These are phyloP conservation scores for Aphelenchoides fujianensis DNA, from an alignment of 1,140 invertebrate species.

Conservation along the genomic window DNA sequence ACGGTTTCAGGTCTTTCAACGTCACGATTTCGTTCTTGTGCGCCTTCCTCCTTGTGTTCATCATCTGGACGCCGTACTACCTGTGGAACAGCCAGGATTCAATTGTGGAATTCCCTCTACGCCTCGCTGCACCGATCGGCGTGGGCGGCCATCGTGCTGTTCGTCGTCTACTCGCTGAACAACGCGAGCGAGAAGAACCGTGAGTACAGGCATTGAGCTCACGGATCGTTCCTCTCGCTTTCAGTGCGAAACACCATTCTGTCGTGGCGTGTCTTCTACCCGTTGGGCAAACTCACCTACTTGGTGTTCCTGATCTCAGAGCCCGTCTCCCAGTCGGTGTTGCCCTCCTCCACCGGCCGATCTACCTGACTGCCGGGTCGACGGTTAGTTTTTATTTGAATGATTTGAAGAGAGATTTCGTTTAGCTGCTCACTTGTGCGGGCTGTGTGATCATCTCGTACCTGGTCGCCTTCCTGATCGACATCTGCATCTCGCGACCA, in stretches of 20 bases:
- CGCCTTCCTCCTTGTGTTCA: constrained; percentile 4
- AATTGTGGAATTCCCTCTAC: constrained; percentile 28
- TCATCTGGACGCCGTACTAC: constrained; percentile 43
- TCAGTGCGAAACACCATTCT: constrained; percentile 35
- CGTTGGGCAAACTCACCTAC: constrained; percentile 36
- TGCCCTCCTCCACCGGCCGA: constrained; percentile 41
- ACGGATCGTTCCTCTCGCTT: background rate
- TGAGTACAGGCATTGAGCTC: constrained; percentile 21
- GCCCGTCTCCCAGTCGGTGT: constrained; percentile 42
- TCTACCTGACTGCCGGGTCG: constrained; percentile 37
- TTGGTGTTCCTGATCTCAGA: constrained; percentile 43
- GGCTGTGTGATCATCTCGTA: constrained; percentile 42
- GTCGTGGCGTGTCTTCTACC: constrained; percentile 38
- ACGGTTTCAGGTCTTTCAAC: background rate
- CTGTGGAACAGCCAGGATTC: constrained; percentile 9
- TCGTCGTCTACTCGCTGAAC: constrained; percentile 27
- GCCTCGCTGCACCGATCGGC: constrained; percentile 25
- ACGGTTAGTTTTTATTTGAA: constrained; percentile 21
- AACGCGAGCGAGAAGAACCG: constrained; percentile 28
- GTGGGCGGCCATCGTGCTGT: constrained; percentile 37
- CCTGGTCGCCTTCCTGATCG: constrained; percentile 39
- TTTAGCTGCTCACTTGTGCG: constrained; percentile 43
- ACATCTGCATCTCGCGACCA: constrained; percentile 36
- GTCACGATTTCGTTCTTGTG: constrained; percentile 3
- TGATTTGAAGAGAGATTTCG: background rate